Percentiles rank a stretch among this genome's conserved stretches.
phyloP scores from a whole-genome alignment of 2,113 vertebrate species.

The Henicopernis longicauda region DNA sequence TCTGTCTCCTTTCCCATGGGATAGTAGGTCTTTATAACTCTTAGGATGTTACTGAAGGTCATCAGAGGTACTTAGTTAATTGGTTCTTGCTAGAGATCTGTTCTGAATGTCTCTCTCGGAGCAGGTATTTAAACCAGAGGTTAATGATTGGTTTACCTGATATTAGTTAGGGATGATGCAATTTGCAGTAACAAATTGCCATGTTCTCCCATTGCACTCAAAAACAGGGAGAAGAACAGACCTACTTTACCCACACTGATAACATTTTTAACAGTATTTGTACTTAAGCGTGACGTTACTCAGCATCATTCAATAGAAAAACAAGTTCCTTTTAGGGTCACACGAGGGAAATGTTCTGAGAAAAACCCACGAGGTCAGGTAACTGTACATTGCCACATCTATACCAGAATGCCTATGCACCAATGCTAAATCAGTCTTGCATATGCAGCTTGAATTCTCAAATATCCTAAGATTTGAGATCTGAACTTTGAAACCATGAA shows the following conservation, averaged over 20 bases:
- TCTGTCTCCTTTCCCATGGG: background rate
- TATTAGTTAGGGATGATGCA: background rate
- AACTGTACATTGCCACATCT: background rate
- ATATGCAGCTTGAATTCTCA: background rate
- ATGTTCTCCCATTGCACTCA: background rate
- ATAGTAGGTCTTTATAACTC: background rate
- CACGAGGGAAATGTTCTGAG: background rate
- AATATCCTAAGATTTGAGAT: background rate
- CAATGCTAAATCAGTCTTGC: background rate
- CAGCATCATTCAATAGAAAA: background rate
- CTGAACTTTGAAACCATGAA: background rate
- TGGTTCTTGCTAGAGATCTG: background rate
- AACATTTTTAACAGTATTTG: background rate
- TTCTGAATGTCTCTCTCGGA: background rate
- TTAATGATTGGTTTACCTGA: background rate
- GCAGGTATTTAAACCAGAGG: background rate
- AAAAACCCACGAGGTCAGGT: background rate
- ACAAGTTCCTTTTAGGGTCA: background rate
- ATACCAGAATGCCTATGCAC: background rate
- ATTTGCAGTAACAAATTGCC: background rate
- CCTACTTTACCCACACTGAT: background rate
- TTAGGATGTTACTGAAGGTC: background rate
- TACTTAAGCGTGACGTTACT: background rate
- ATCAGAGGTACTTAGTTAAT: background rate
- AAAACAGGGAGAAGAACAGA: background rate